Conservation (phyloP, 2,797 vertebrate species). For the Microctenopoma stevenorrisi region DNA sequence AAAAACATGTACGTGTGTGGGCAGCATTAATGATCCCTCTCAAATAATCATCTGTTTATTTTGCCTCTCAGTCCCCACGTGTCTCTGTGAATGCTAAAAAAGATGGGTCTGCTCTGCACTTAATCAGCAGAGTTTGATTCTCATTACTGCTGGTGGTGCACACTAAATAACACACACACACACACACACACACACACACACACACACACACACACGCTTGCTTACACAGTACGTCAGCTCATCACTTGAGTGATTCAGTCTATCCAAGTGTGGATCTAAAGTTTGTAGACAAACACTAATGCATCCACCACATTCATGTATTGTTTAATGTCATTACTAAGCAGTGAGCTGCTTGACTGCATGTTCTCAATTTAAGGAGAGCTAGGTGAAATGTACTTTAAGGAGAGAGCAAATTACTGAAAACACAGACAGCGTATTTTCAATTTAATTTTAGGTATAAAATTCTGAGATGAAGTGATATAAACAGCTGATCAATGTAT, state of each 20-base stretch:
- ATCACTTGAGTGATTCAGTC: conserved; percentile 12
- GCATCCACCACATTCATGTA: background rate
- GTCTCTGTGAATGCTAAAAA: conserved; percentile 25
- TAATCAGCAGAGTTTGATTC: conserved; percentile 33
- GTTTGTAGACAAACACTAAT: background rate
- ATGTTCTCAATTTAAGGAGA: too few relatives aligned
- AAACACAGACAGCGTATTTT: too few relatives aligned
- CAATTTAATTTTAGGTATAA: background rate
- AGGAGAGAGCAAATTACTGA: too few relatives aligned
- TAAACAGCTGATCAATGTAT: background rate
- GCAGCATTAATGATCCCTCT: background rate
- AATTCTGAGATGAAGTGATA: background rate
- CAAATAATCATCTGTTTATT: conserved; percentile 37
- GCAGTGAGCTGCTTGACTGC: too few relatives aligned
- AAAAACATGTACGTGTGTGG: background rate
- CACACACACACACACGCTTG: background rate
- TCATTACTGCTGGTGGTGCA: conserved; percentile 13
- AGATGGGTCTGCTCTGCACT: background rate
- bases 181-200: conserved; percentile 10
- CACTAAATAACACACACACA: background rate
- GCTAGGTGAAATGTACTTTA: too few relatives aligned
- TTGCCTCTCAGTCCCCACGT: conserved; percentile 13
- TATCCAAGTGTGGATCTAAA: background rate
- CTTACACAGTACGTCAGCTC: background rate
- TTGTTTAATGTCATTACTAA: background rate